Evolutionary conservation across 2,888 invertebrate genomes (phyloP).

Genomic region (Octonoba sinensis): DNA sequence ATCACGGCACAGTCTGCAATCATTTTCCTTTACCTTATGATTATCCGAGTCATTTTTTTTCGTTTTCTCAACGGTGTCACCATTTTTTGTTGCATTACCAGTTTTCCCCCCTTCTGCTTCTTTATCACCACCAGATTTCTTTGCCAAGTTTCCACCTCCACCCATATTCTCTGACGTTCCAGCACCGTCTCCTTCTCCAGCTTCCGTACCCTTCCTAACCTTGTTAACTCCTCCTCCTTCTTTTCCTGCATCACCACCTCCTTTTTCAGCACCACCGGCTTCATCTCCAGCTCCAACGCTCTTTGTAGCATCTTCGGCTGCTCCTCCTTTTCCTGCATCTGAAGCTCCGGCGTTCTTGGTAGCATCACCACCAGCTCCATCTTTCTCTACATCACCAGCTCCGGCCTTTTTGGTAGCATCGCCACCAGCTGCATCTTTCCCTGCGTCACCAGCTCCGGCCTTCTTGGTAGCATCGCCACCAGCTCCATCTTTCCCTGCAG

Average conservation of each 20-base stretch:
- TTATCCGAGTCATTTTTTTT: background rate
- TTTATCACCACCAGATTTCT: background rate
- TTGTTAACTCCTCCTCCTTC: background rate
- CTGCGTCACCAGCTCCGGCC: background rate
- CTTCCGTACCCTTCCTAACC: background rate
- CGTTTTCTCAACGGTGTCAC: background rate
- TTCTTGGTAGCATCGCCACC: background rate
- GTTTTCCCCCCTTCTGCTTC: background rate
- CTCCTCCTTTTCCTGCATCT: background rate
- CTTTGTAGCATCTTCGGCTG: background rate
- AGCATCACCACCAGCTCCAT: background rate
- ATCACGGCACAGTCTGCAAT: background rate
- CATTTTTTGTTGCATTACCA: background rate
- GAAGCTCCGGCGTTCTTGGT: background rate
- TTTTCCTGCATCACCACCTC: background rate
- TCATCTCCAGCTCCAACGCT: background rate
- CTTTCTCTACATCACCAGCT: background rate
- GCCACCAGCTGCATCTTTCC: background rate
- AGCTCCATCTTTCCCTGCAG: background rate
- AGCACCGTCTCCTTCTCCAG: background rate
- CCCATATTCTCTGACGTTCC: background rate
- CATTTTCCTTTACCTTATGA: background rate
- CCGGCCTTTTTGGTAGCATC: background rate
- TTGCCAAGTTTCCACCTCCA: background rate
- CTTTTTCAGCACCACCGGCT: background rate